Evolutionary conservation across 1,140 invertebrate genomes (phyloP).

Genomic region (Anastrepha ludens): DNA sequence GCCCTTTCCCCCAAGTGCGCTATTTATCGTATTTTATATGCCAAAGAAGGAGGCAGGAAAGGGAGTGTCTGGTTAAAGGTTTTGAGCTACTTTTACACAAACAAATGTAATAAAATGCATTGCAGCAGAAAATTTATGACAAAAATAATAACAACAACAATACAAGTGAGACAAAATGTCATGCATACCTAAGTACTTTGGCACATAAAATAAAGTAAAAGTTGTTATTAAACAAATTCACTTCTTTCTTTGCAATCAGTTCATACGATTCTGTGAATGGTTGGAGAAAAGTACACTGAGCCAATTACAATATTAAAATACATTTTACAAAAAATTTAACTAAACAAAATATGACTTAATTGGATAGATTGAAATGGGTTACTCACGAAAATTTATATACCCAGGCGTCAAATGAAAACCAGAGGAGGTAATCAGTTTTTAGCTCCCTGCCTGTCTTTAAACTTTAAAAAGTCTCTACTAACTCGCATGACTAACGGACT

Average conservation of each 20-base stretch:
- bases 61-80: background rate
- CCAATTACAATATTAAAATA: background rate
- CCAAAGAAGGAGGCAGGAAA: background rate
- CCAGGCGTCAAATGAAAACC: too few species aligned
- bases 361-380: too few species aligned
- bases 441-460: too few species aligned
- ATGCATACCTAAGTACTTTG: background rate
- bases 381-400: too few species aligned
- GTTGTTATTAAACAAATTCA: slow-evolving; percentile 13
- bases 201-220: slow-evolving; percentile 46
- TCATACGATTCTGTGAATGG: background rate
- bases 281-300: background rate
- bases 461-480: too few species aligned
- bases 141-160: background rate
- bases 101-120: slow-evolving; percentile 5
- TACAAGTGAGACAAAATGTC: background rate
- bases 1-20: background rate
- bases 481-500: too few species aligned
- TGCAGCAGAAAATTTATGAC: slow-evolving; percentile 17
- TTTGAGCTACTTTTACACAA: slow-evolving; percentile 5
- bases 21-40: background rate
- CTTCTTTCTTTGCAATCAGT: background rate
- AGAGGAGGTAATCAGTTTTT: too few species aligned
- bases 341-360: too few species aligned
- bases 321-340: too few species aligned